Evolutionary conservation across 1,140 invertebrate genomes (phyloP), one percentile per base, ranked within the genome.

Genomic region (Aphidius ervi): DNA sequence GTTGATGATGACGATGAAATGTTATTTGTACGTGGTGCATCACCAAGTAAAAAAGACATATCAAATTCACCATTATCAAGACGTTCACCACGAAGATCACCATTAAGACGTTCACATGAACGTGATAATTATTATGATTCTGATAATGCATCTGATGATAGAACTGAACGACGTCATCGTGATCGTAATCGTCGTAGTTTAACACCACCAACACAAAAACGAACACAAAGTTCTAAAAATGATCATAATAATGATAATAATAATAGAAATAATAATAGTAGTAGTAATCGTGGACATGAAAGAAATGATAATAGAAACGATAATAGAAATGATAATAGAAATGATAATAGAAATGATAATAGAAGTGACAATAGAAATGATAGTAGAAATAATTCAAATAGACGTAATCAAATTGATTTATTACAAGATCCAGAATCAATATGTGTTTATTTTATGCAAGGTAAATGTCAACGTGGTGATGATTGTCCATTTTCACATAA

Each of bases 401-500:
- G 77, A 5, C 69, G 77, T 1, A 70, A 67, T 55, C 73, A 75
- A 42, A 74, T 67, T 39, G 82, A 83, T 72, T 79, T 82, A 23
- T 74, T 80, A 64, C 84, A 86, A 71, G 87, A 89, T 70, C 77
- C 82, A 4, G 85, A 89, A 56, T 81, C 85, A 6, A 85, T 91
- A 58, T 94, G 93, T 72, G 84, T 88, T 58, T 91, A 91, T 80
- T 94, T 85, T 69, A 87, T 93, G 83, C 91, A 94, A 79, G 92
- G 93, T 58, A 93, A 94, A 79, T 94, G 92, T 79, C 86, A 90
- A 70, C 68, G 79, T 82, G 90, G 92, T 58, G 86, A 88, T 56
- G 87, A 88, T 48, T 93, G 91, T 80, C 85, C 86, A 7, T 97
- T 88, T 77, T 93, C 90, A n/a, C 94, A 97, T 76, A 88, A 93